A percentile compares a stretch with the other conserved stretches of the same genome.
These are phyloP conservation scores for Rhinoderma darwinii DNA, from an alignment of 2,113 vertebrate species.

Conservation along the genomic window DNA sequence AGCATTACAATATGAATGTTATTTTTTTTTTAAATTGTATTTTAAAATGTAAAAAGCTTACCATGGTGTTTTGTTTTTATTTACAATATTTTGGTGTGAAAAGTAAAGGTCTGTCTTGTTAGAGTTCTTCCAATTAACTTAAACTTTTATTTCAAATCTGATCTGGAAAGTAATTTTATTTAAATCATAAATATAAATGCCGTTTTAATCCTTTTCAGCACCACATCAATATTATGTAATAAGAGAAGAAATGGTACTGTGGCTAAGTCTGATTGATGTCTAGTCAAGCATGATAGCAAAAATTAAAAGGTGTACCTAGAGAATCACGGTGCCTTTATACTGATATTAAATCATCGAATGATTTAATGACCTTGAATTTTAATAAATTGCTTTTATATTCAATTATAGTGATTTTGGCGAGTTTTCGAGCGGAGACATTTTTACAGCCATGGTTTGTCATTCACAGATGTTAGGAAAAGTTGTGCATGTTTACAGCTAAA, in stretches of 20 bases:
- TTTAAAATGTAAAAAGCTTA: not conserved
- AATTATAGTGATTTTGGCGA: slow-evolving; percentile 47
- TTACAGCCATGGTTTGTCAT: slow-evolving; percentile 1
- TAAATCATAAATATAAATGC: slow-evolving; percentile 56
- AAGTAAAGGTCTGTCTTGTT: slow-evolving; percentile 11
- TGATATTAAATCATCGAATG: slow-evolving; percentile 57
- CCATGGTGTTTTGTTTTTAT: not conserved
- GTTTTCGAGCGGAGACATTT: slow-evolving; percentile 11
- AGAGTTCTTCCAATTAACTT: slow-evolving; percentile 37
- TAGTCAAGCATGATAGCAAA: slow-evolving; percentile 59
- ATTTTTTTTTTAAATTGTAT: not conserved
- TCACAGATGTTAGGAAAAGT: slow-evolving; percentile 1
- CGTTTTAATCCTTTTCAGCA: slow-evolving; percentile 53
- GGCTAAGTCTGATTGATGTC: slow-evolving; percentile 58
- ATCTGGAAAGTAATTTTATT: slow-evolving; percentile 55
- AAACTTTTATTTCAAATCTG: slow-evolving; percentile 47
- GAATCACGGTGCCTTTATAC: slow-evolving; percentile 53
- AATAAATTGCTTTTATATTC: slow-evolving; percentile 59
- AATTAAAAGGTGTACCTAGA: slow-evolving; percentile 60
- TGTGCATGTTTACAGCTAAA: not conserved
- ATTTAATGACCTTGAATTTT: slow-evolving; percentile 60
- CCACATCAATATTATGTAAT: slow-evolving; percentile 57
- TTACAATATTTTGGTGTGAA: not conserved
- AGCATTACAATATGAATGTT: not conserved
- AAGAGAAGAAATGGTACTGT: slow-evolving; percentile 55